Base-by-base conservation (phyloP, 2,113 vertebrate species). In the Phoenicopterus ruber region DNA sequence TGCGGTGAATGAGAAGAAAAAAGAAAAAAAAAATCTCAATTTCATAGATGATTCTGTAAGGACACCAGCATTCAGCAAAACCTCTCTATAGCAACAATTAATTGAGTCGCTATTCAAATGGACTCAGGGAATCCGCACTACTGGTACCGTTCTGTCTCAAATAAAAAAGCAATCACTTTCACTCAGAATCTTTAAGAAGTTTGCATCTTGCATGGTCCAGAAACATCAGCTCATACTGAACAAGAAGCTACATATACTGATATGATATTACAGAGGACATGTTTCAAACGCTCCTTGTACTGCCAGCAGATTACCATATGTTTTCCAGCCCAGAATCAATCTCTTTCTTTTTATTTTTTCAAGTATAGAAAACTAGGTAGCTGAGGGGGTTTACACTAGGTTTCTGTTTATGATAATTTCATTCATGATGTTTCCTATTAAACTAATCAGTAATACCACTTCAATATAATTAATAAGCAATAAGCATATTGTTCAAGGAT, bases 391-490 rank as follows among this genome's bases (percentile, higher is more conserved):
- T 89, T 92, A 65, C 50, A 71, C 34, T 42, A 52, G n/a, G 6
- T 57, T 96, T 93, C 46, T 92, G 21, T 72, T 97, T 85, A 86
- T 86, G 36, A 86, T 78, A 90, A 78, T 89, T 85, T 88, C 3
- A 89, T 90, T 90, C 44, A 69, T 55, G 40, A 63, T 91, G 13
- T 85, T 94, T 88, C 47, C 50, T 82, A 74, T 92, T 94, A 93
- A 94, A 91, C 63, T 93, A 83, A 94, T 95, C 73, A 92, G 66
- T 78, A 92, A 84, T 69, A 66, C 20, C 17, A 85, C 70, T 93
- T 92, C 71, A 55, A 52, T 82, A 78, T 85, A 96, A 94, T 96
- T 96, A 97, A 89, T 85, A 95, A 88, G 76, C 65, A 90, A 87
- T 77, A 95, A 92, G 18, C n/a, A 94, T 81, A 96, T 76, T 93